Conservation (phyloP, 2,113 vertebrate species). For the Anthoscopus minutus region DNA sequence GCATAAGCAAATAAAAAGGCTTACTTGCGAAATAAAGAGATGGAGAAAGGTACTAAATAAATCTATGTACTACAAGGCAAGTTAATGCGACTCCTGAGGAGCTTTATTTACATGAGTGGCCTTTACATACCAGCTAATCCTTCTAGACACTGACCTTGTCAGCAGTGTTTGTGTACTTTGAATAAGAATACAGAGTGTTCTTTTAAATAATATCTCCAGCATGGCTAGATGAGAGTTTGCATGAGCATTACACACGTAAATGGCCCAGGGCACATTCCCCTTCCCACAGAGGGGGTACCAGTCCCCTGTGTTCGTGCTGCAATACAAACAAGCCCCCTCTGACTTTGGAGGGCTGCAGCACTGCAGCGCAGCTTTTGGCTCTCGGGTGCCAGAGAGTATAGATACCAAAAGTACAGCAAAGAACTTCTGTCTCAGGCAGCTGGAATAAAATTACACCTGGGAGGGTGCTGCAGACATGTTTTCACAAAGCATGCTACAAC, state of each 20-base stretch:
- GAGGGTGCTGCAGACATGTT: neutral
- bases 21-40: neutral
- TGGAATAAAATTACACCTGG: neutral
- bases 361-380: neutral
- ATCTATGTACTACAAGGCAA: neutral
- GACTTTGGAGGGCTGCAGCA: accelerated
- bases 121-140: constrained; percentile 35
- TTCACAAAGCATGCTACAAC: neutral
- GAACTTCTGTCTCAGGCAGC: neutral
- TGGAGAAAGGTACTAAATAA: neutral
- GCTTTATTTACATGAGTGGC: neutral
- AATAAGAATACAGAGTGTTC: neutral
- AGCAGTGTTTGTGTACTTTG: constrained; percentile 19
- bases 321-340: neutral
- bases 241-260: neutral
- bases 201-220: neutral
- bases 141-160: constrained; percentile 25
- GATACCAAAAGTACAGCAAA: neutral
- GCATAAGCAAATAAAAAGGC: neutral
- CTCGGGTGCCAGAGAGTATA: accelerated
- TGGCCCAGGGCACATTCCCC: neutral
- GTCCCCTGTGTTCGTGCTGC: neutral
- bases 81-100: neutral
- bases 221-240: neutral
- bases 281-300: neutral